Evolutionary conservation across 2,888 invertebrate species (phyloP).

Genomic region (Plebejus anna): DNA sequence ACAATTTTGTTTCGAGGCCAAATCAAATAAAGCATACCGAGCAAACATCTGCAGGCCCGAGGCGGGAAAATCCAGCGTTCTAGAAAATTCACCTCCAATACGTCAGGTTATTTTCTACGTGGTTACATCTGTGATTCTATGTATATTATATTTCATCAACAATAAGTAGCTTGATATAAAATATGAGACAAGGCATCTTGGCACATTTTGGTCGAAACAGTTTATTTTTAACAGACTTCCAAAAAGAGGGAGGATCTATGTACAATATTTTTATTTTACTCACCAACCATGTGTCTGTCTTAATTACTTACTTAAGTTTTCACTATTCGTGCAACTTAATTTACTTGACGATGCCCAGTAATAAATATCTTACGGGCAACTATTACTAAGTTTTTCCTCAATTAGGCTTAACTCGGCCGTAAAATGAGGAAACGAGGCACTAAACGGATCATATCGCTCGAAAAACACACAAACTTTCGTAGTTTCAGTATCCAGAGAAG

Average conservation of each 20-base stretch:
- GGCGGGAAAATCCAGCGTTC: constrained; percentile 52
- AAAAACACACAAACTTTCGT: constrained; percentile 68
- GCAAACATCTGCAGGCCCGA: constrained; percentile 52
- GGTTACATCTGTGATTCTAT: constrained; percentile 56
- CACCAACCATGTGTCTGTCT: background rate
- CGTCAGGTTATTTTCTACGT: constrained; percentile 65
- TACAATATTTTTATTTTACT: background rate
- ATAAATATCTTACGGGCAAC: background rate
- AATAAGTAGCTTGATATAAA: background rate
- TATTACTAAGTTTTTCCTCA: constrained; percentile 28
- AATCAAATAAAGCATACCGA: constrained; percentile 60
- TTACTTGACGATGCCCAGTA: background rate
- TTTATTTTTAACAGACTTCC: background rate
- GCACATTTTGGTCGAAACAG: no score
- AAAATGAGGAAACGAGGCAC: constrained; percentile 49
- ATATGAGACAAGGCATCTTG: background rate
- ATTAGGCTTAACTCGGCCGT: constrained; percentile 44
- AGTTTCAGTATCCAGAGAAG: constrained; percentile 28
- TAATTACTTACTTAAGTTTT: background rate
- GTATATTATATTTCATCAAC: constrained; percentile 38
- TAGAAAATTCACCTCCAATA: constrained; percentile 26
- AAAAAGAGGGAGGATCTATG: background rate
- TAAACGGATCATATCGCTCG: constrained; percentile 56
- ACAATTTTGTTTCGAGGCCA: constrained; percentile 25
- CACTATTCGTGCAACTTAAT: background rate